These are phyloP conservation scores for Creontiades dilutus DNA, from an alignment of 2,888 invertebrate species.

Conservation along the genomic window DNA sequence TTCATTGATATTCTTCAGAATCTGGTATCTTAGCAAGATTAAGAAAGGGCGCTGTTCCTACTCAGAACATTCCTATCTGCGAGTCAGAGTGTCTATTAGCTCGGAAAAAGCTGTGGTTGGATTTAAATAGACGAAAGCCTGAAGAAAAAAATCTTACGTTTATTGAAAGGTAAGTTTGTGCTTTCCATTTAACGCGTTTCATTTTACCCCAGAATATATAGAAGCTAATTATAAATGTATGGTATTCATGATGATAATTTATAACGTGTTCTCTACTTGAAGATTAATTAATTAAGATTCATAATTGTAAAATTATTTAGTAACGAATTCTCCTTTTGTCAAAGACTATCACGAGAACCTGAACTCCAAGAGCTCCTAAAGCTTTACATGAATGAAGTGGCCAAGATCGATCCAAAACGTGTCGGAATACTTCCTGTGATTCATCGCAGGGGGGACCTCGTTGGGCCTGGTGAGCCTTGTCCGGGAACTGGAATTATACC, in stretches of 20 bases:
- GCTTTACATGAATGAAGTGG: not conserved
- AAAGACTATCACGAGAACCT: constrained; percentile 29
- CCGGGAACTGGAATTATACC: constrained; percentile 5
- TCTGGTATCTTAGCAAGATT: not conserved
- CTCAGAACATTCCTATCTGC: constrained; percentile 48
- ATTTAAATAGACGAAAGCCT: constrained; percentile 10
- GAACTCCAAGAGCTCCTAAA: constrained; percentile 4
- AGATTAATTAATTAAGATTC: not conserved
- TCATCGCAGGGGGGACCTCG: not conserved
- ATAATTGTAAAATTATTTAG: too few species aligned
- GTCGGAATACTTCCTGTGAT: not conserved
- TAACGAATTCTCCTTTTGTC: not conserved
- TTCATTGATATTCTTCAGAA: constrained; percentile 22
- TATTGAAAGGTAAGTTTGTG: constrained; percentile 42
- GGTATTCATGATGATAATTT: not conserved
- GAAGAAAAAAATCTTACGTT: constrained; percentile 33
- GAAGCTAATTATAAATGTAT: too few species aligned
- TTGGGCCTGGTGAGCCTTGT: constrained; percentile 31
- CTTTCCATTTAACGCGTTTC: too few species aligned
- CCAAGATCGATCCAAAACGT: not conserved
- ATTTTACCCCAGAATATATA: too few species aligned
- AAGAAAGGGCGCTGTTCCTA: not conserved
- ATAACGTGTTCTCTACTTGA: not conserved
- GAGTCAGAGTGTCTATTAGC: constrained; percentile 10
- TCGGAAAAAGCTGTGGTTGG: constrained; percentile 5